Percentiles rank a stretch among this genome's conserved stretches.
Conservation (phyloP, 2,113 vertebrate genomes). For the Theropithecus gelada region DNA sequence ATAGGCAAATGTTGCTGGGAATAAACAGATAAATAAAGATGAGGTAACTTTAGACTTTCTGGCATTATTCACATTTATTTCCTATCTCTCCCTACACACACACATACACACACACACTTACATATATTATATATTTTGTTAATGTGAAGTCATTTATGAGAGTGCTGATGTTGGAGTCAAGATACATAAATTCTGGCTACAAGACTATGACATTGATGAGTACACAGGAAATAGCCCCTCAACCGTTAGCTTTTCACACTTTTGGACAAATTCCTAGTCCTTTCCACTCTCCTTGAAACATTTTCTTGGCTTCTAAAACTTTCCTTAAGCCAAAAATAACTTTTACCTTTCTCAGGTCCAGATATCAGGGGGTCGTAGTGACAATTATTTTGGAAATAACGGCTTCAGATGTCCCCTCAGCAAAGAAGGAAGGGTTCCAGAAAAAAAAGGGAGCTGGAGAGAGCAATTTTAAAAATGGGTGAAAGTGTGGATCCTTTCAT, state of each 20-base stretch:
- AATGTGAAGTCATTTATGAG: not conserved
- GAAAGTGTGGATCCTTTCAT: not conserved
- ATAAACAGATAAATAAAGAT: slow-evolving; percentile 40
- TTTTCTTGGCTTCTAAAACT: not conserved
- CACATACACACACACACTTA: not conserved
- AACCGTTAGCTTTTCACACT: not conserved
- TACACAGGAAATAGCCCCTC: not conserved
- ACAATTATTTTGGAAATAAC: not conserved
- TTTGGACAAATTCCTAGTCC: not conserved
- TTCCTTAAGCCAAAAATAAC: not conserved
- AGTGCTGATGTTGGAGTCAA: not conserved
- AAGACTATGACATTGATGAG: not conserved
- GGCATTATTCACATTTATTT: not conserved
- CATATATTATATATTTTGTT: not conserved
- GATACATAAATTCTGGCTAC: not conserved
- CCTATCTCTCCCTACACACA: not conserved
- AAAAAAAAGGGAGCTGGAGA: not conserved
- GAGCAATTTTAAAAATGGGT: not conserved
- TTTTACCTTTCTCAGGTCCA: not conserved
- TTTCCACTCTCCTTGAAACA: not conserved
- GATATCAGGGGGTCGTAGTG: not conserved
- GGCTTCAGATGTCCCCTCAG: not conserved
- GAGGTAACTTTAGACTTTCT: not conserved
- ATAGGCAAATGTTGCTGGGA: not conserved
- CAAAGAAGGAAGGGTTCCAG: not conserved